Evolutionary conservation across 1,140 invertebrate genomes (phyloP).

Genomic region (Pseudomyrmex concolor): DNA sequence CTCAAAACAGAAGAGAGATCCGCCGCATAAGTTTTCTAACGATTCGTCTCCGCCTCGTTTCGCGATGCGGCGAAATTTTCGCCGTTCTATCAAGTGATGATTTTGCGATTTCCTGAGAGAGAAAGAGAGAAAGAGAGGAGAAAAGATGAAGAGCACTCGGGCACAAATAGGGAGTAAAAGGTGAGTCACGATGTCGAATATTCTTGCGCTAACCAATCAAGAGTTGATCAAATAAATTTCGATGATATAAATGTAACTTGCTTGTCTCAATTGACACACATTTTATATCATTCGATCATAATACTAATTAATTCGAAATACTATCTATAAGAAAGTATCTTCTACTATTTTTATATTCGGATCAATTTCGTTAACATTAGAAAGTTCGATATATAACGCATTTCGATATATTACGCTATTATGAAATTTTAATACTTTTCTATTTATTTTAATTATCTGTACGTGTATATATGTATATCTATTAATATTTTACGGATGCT

Average conservation of each 20-base stretch:
- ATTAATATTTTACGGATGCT: background rate
- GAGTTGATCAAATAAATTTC: background rate
- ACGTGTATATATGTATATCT: too few relatives aligned
- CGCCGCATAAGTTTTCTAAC: constrained; percentile 50
- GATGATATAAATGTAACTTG: background rate
- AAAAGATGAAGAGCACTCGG: constrained; percentile 10
- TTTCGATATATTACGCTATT: background rate
- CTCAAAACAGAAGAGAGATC: constrained; percentile 38
- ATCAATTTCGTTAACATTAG: background rate
- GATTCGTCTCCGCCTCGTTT: constrained; percentile 51
- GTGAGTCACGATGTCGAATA: background rate
- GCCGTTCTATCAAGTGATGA: constrained; percentile 32
- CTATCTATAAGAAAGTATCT: background rate
- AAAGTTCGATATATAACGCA: background rate
- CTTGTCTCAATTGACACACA: background rate
- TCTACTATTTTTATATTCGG: background rate
- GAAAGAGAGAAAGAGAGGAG: too few relatives aligned
- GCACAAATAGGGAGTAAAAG: constrained; percentile 5
- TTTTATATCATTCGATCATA: too few relatives aligned
- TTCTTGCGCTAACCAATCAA: background rate
- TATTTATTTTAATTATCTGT: background rate
- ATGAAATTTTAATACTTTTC: background rate
- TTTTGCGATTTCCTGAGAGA: constrained; percentile 27
- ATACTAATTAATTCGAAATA: background rate
- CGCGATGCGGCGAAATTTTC: constrained; percentile 1